phyloP scores from a whole-genome alignment of 2,113 vertebrate genomes.

The Pelecanoides urinatrix region DNA sequence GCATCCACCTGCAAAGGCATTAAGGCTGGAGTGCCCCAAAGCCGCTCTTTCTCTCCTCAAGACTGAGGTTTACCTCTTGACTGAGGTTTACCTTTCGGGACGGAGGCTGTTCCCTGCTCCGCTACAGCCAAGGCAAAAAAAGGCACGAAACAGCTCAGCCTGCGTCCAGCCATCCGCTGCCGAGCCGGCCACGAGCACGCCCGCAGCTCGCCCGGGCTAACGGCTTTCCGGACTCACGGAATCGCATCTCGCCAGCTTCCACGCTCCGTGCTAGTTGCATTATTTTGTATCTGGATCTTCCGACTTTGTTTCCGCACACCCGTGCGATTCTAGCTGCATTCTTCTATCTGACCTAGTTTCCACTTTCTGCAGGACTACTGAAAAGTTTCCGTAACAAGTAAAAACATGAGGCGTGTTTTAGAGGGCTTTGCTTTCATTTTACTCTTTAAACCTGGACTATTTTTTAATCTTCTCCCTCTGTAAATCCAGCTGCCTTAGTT shows the following conservation, averaged over 20 bases:
- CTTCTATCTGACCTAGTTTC: background rate
- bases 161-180: rapidly evolving
- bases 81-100: background rate
- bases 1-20: background rate
- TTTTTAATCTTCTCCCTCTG: background rate
- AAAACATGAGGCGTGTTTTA: background rate
- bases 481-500: background rate
- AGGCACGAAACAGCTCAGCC: background rate
- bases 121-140: background rate
- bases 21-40: background rate
- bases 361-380: background rate
- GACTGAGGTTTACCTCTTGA: background rate
- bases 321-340: background rate
- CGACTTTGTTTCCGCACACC: background rate
- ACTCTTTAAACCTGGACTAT: background rate
- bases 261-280: rapidly evolving
- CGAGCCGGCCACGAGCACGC: rapidly evolving
- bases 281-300: background rate
- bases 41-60: rapidly evolving
- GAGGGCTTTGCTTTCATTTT: background rate
- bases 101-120: background rate
- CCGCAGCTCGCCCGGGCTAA: rapidly evolving
- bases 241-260: background rate
- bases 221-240: no score
- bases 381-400: background rate